Percentiles rank a stretch among this genome's conserved stretches.
phyloP scores from a whole-genome alignment of 2,888 invertebrate species.

The Catocala fraxini region DNA sequence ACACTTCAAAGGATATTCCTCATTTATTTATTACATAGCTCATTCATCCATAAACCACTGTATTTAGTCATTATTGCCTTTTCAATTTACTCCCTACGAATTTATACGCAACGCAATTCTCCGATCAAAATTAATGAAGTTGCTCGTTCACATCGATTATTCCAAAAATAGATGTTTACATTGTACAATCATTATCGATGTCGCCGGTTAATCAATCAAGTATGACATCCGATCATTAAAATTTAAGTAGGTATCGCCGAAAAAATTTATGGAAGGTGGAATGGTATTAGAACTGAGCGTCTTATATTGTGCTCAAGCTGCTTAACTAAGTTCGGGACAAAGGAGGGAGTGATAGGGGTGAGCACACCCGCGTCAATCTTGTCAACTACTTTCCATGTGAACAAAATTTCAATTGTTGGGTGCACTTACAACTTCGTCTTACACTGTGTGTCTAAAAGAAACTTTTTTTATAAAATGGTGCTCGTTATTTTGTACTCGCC shows the following conservation, averaged over 20 bases:
- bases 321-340: slow-evolving; percentile 35
- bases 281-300: slow-evolving; percentile 26
- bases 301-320: slow-evolving; percentile 31
- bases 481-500: slow-evolving; percentile 11
- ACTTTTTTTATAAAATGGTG: slow-evolving; percentile 23
- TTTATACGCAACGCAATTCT: too few species aligned
- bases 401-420: slow-evolving; percentile 39
- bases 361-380: slow-evolving; percentile 33
- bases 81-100: too few species aligned
- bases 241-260: slow-evolving; percentile 20
- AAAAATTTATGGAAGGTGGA: slow-evolving; percentile 22
- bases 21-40: too few species aligned
- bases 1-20: too few species aligned
- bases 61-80: too few species aligned
- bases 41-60: too few species aligned
- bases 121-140: too few species aligned
- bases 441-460: slow-evolving; percentile 21
- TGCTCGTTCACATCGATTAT: slow-evolving; percentile 25
- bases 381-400: slow-evolving; percentile 41
- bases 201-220: slow-evolving; percentile 34
- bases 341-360: slow-evolving; percentile 36
- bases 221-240: slow-evolving; percentile 28
- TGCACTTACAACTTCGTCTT: slow-evolving; percentile 35
- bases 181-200: slow-evolving; percentile 11
- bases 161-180: slow-evolving; percentile 23